Base-by-base conservation (phyloP, 2,888 invertebrate genomes). In the Cosmorhoe ocellata region DNA sequence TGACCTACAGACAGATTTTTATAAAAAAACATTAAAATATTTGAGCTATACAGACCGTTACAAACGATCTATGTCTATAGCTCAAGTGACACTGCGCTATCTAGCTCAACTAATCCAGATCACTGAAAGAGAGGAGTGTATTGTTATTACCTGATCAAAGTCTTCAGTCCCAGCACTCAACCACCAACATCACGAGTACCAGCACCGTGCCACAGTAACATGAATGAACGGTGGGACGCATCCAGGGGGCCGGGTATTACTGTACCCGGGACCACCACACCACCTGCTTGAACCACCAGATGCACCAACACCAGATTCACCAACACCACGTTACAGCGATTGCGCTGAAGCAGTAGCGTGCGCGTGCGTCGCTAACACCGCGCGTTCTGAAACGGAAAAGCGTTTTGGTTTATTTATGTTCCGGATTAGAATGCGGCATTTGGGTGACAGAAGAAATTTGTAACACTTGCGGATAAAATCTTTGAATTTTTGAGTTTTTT, bases 401-500 rank as follows among this genome's bases (percentile, higher is more conserved):
- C 51, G 44, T 30, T 42, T 38, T 39, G 27, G 43, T 51, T 61
- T 59, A 62, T 56, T 59, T 58, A 52, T 43, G 47, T 41, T 42
- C 30, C 39, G 50, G 51, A 40, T 50, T 59, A 47, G 50, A 52
- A 45, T 48, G 56, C 38, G 51, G 41, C 51, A 43, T 47, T 59
- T 57, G 43, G 54, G 58, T 51, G 61, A 59, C 61, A 58, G 56
- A 50, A 48, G 54, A 54, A 31, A 47, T 51, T 44, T 50, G 58
- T 58, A 43, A 59, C 58, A 53, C 51, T 44, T 22, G 42, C 27
- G 38, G 9, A 28, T 44, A 43, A 34, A 42, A 33, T 11, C 42
- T n/a, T n/a, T 14, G 41, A n/a, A 52, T 52, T 47, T 44, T 38
- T 28, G n/a, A 13, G 32, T 28, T 14, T 37, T 47, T 43, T 27